Conservation (phyloP, 2,888 invertebrate genomes). For the Hydriomena furcata region DNA sequence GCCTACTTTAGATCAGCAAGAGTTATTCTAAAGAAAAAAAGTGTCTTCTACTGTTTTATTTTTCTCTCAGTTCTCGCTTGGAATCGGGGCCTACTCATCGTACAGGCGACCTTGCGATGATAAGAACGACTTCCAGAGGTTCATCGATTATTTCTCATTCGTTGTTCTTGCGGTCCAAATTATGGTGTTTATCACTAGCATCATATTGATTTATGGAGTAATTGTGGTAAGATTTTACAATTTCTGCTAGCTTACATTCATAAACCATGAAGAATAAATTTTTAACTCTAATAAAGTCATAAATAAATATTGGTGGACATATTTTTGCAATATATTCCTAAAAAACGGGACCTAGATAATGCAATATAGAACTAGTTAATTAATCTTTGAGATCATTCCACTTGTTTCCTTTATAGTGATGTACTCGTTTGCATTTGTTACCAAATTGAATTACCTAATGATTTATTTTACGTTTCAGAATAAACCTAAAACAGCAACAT, state of each 20-base stretch:
- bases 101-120: background rate
- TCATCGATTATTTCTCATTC: background rate
- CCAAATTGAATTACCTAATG: too few relatives aligned
- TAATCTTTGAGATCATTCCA: too few relatives aligned
- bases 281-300: too few relatives aligned
- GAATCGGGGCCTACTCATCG: background rate
- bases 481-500: background rate
- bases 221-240: background rate
- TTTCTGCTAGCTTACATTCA: too few relatives aligned
- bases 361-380: too few relatives aligned
- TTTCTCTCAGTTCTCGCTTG: slow-evolving; percentile 1
- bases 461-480: background rate
- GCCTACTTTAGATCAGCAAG: too few relatives aligned
- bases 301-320: too few relatives aligned
- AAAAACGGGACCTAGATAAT: too few relatives aligned
- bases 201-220: slow-evolving; percentile 1
- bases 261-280: too few relatives aligned
- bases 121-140: background rate
- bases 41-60: background rate
- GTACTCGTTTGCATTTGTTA: too few relatives aligned
- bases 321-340: too few relatives aligned
- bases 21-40: background rate
- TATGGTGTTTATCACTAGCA: background rate
- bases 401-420: too few relatives aligned
- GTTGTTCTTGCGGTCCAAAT: slow-evolving; percentile 1